Evolutionary conservation across 2,888 invertebrate species (phyloP), one percentile per base, ranked within the genome.

Genomic region (Chydorus sphaericus): DNA sequence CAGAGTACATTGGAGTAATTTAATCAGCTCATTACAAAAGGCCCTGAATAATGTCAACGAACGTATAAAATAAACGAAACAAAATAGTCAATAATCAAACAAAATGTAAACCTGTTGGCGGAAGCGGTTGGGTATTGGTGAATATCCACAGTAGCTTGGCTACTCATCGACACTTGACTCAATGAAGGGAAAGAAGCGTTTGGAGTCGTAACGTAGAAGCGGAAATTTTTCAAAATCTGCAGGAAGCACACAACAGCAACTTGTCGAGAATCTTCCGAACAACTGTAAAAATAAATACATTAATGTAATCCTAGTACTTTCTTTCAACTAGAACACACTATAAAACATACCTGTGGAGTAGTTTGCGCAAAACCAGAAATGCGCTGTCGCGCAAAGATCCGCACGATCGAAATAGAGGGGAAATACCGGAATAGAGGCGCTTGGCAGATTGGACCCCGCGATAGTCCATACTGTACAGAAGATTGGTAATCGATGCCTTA

Each of bases 381-480:
- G 52, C 52, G 8, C 33, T 52, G 23, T 52, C 36, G 11, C 52
- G 31, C 37, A 52, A 36, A 14, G 52, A 44, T 14, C 26, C 29
- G 7, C 29, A 33, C 23, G 31, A 37, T 23, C 55, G 55, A 20
- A 44, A 55, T 3, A 52, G 11, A 10, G 52, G 52, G 16, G 52
- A 31, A 26, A 52, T 52, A 36, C 33, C 52, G 11, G 36, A 1
- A 20, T 20, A 52, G 10, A 52, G 52, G 16, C 36, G 31, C 14
- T 36, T 36, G 4, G 52, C 33, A 36, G 23, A 52, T 4, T n/a
- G 5, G 18, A 36, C 16, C n/a, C 36, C 23, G 10, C 36, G 52
- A 36, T 52, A 52, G 18, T 52, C 52, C 52, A 52, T 52, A n/a
- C 36, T 52, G 52, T 36, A 52, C 11, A 52, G 36, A n/a, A 52